These are phyloP conservation scores for Desmodus rotundus DNA, from an alignment of 2,113 vertebrate species.

Conservation along the genomic window DNA sequence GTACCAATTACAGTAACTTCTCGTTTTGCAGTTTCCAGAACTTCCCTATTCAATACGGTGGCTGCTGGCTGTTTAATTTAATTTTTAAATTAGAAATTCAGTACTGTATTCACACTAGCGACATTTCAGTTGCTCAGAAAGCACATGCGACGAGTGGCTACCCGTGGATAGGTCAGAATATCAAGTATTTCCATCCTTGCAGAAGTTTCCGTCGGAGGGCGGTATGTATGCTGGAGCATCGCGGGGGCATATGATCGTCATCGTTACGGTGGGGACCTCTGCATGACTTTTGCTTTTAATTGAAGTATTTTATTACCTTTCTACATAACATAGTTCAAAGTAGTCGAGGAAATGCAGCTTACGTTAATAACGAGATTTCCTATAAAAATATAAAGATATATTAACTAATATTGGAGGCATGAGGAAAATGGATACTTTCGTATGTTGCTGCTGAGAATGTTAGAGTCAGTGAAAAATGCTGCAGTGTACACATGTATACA, in stretches of 20 bases:
- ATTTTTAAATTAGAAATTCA: constrained; percentile 20
- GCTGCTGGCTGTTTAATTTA: neutral
- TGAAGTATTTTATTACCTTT: neutral
- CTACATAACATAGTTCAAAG: neutral
- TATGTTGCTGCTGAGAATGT: neutral
- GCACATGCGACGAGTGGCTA: neutral
- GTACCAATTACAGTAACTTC: neutral
- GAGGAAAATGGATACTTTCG: neutral
- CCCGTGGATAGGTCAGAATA: no score
- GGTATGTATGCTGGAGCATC: neutral
- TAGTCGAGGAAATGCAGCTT: constrained; percentile 5
- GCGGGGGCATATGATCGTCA: neutral
- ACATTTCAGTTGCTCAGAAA: neutral
- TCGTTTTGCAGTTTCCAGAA: neutral
- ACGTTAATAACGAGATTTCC: neutral
- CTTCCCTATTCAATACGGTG: neutral
- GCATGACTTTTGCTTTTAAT: constrained; percentile 9
- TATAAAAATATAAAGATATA: neutral
- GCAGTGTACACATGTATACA: neutral
- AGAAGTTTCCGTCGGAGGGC: neutral
- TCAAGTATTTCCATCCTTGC: neutral
- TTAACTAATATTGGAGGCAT: neutral
- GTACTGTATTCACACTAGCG: neutral
- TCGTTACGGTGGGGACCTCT: neutral
- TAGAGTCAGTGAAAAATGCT: neutral